A percentile compares a stretch with the other conserved stretches of the same genome.
phyloP scores from a whole-genome alignment of 2,797 vertebrate species.

The Macrochelys suwanniensis region DNA sequence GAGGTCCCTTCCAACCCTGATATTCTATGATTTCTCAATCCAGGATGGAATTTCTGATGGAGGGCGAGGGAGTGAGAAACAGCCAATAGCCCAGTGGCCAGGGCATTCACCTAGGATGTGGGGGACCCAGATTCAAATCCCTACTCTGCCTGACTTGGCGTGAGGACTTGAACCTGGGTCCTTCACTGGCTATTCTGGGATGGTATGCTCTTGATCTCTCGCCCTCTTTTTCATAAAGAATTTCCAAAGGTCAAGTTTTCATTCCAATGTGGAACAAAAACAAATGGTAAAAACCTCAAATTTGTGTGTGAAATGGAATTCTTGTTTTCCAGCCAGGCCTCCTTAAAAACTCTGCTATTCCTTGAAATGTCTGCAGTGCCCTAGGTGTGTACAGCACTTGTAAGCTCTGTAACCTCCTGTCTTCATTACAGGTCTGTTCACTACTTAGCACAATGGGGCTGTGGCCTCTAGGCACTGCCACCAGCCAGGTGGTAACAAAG shows the following conservation, averaged over 20 bases:
- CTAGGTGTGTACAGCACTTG: not conserved
- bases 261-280: not conserved
- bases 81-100: not conserved
- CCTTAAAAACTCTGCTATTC: not conserved
- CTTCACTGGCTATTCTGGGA: not conserved
- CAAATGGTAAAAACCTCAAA: too few species aligned
- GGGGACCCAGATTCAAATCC: not conserved
- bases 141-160: not conserved
- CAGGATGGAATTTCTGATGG: too few species aligned
- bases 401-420: not conserved
- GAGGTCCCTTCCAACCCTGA: too few species aligned
- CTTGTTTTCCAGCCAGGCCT: not conserved
- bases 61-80: too few species aligned
- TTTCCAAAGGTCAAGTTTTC: not conserved
- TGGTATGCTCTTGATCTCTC: not conserved
- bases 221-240: not conserved
- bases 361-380: not conserved
- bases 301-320: not conserved
- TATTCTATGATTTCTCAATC: too few species aligned
- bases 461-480: not conserved
- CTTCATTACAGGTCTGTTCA: not conserved
- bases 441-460: not conserved
- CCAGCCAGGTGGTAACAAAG: not conserved
- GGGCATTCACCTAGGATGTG: too few species aligned
- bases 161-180: not conserved